Evolutionary conservation across 2,888 invertebrate genomes (phyloP).

Genomic region (Catocala nupta): DNA sequence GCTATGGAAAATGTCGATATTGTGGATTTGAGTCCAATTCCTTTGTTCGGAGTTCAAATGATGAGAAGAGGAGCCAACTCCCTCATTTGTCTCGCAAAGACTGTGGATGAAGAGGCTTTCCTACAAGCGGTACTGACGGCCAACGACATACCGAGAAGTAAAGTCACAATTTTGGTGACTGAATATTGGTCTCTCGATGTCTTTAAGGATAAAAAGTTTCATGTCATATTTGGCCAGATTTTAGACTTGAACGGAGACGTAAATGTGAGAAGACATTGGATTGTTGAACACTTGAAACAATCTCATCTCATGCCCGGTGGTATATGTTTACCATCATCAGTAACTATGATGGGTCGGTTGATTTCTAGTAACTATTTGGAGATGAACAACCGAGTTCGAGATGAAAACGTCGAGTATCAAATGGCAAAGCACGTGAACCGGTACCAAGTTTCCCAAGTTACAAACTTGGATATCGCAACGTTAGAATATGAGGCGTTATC

Average conservation of each 20-base stretch:
- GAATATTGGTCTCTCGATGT: constrained; percentile 21
- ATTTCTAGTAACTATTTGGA: constrained; percentile 31
- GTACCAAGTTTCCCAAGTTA: constrained; percentile 27
- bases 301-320: constrained; percentile 24
- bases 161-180: constrained; percentile 28
- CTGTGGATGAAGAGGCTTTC: constrained; percentile 27
- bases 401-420: constrained; percentile 24
- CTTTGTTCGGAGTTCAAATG: constrained; percentile 82
- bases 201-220: constrained; percentile 29
- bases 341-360: constrained; percentile 36
- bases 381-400: constrained; percentile 27
- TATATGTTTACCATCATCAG: constrained; percentile 25
- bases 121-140: constrained; percentile 20
- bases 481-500: constrained; percentile 27
- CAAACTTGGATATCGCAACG: constrained; percentile 20
- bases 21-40: constrained; percentile 85
- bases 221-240: constrained; percentile 34
- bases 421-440: constrained; percentile 30
- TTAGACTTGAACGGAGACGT: constrained; percentile 36
- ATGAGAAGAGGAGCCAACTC: constrained; percentile 68
- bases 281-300: constrained; percentile 17
- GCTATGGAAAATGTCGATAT: constrained; percentile 50
- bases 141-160: constrained; percentile 29
- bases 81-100: constrained; percentile 59
- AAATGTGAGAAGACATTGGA: constrained; percentile 13